Evolutionary conservation across 2,113 vertebrate species (phyloP), one percentile per base, ranked within the genome.

Genomic region (Pseudorectes ferrugineus): DNA sequence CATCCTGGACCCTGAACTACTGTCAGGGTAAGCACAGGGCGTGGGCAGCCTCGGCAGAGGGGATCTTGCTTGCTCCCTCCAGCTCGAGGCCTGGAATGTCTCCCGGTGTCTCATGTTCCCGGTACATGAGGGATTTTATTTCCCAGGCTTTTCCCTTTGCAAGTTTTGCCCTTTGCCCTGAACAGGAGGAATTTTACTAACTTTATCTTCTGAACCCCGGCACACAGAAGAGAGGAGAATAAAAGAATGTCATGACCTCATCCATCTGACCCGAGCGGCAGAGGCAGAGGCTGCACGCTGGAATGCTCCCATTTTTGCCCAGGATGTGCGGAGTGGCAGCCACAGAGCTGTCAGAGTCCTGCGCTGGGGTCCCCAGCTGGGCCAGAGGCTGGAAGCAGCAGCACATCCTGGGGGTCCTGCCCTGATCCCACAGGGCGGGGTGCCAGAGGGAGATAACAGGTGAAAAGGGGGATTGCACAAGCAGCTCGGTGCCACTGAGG

Each of bases 371-470:
- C 57, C 45, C 58, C 77, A 48, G 85, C 21, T 1, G 22, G n/a
- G 73, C 49, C 1, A 2, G 75, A 3, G 43, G 46, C n/a, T 14
- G 10, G 59, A 5, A 22, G 15, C 21, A 49, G 54, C 63, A 16
- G 63, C 45, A 1, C 5, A 0, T 9, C 59, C 76, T 3, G 5
- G 1, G 25, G 29, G 12, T 29, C 54, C 74, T 52, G 21, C 43
- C 58, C 72, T 2, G 9, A 4, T 5, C 67, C 58, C 5, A 0
- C 38, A 13, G 52, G 2, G 2, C 1, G 0, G 18, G 28, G 11
- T 4, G n/a, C 8, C 3, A 0, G 36, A 6, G 33, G 3, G 28
- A 36, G 22, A 2, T 0, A 2, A 33, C 5, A 1, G 79, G 5
- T 4, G 35, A 13, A 10, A 23, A 23, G 42, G 23, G 55, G 14